Percentiles rank a stretch among this genome's conserved stretches.
These are phyloP conservation scores for Procavia capensis DNA, from an alignment of 2,113 vertebrate genomes.

Conservation along the genomic window DNA sequence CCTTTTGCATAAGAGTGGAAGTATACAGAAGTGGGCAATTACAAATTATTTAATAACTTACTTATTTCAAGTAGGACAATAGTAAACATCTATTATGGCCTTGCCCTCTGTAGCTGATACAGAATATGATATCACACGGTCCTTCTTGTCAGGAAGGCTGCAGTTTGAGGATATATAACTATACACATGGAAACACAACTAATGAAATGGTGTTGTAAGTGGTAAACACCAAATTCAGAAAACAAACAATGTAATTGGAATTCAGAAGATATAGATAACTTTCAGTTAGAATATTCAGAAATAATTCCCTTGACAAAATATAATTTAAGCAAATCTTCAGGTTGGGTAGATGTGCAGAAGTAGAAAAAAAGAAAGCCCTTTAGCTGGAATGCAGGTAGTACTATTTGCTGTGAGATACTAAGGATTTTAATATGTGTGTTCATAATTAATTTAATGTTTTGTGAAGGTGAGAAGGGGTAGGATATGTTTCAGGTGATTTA, in stretches of 20 bases:
- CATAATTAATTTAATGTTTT: conserved; percentile 13
- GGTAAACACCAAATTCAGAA: conserved; percentile 1
- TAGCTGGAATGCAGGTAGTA: not conserved
- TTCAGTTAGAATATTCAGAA: not conserved
- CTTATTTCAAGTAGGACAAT: not conserved
- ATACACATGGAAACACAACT: not conserved
- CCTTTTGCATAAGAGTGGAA: not conserved
- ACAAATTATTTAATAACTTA: conserved; percentile 31
- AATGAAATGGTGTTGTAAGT: not conserved
- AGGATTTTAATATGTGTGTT: not conserved
- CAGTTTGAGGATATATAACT: conserved; percentile 1
- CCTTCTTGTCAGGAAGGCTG: conserved; percentile 7
- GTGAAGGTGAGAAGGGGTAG: not conserved
- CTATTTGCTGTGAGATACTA: not conserved
- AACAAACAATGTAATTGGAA: not conserved
- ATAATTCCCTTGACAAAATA: not conserved
- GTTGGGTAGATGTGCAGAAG: not conserved
- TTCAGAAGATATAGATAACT: not conserved
- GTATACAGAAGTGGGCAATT: not conserved
- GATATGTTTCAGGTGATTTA: not conserved
- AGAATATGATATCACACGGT: not conserved
- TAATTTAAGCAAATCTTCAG: not conserved
- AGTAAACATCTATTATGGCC: not conserved
- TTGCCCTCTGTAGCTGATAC: not conserved
- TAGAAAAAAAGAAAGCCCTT: not conserved